Evolutionary conservation across 2,797 vertebrate genomes (phyloP), one percentile per base, ranked within the genome.

Genomic region (Strix occidentalis): DNA sequence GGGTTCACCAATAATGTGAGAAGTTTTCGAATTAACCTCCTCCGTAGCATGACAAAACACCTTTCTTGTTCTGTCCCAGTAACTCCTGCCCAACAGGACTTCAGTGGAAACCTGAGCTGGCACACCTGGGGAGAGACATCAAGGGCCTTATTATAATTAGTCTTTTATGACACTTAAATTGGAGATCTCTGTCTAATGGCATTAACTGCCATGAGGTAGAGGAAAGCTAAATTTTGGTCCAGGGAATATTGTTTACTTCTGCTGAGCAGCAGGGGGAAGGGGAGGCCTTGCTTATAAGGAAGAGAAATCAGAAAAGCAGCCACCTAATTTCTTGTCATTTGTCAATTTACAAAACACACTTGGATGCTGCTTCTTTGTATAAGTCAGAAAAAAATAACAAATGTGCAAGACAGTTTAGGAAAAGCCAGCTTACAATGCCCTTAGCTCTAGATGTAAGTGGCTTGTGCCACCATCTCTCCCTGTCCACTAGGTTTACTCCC

Each of bases 1-100:
- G 90, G 3, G 10, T 75, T 87, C 31, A 1, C 48, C 58, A 82
- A 46, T 82, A 93, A 89, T 46, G 23, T 75, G 13, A 82, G 60
- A 84, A n/a, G n/a, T 83, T 93, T 96, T 79, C 78, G 79, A 91
- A 96, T 89, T 93, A 96, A 74, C 16, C 24, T 90, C 33, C n/a
- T 76, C 65, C 1, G 0, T 12, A 66, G 71, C 50, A 82, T 2
- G 24, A 71, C 50, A 95, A 81, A 93, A 70, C 35, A 75, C 17
- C 37, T 70, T 91, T 81, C 61, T 84, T 1, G 0, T 91, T 57
- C 39, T 83, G 48, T 70, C 68, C 50, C 10, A 5, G 29, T 78
- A 75, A 87, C 13, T 78, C 76, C 68, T 87, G 66, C 48, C 74
- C 72, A 80, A 66, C 0, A 46, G 11, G 64, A 51, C 29, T 91